These are phyloP conservation scores for Aphelenchoides bicaudatus DNA, from an alignment of 2,888 invertebrate genomes.

Conservation along the genomic window DNA sequence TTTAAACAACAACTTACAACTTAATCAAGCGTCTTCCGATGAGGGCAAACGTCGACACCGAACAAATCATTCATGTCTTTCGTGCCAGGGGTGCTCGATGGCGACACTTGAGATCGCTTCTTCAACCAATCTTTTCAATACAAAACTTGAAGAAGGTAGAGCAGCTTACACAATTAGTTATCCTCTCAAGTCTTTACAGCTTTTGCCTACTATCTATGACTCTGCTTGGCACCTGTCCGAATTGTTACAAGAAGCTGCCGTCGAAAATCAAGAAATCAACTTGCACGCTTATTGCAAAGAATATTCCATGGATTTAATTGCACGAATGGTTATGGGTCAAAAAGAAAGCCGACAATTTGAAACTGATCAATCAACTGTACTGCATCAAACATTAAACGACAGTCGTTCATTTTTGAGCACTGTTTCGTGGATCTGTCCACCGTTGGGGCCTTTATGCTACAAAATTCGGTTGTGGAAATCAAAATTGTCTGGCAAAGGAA, in stretches of 20 bases:
- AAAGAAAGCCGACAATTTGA: constrained; percentile 26
- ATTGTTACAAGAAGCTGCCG: constrained; percentile 58
- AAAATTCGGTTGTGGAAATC: no score
- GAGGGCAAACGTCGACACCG: constrained; percentile 42
- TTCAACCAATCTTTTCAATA: constrained; percentile 65
- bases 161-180: no score
- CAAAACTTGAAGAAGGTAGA: constrained; percentile 64
- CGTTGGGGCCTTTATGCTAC: constrained; percentile 1
- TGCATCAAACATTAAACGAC: background rate
- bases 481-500: no score
- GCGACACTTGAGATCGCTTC: constrained; percentile 65
- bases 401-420: background rate
- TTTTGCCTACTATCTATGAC: constrained; percentile 63
- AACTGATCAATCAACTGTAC: constrained; percentile 15
- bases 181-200: no score
- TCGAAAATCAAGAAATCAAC: constrained; percentile 59
- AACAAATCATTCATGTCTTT: constrained; percentile 60
- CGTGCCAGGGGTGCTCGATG: constrained; percentile 63
- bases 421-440: background rate
- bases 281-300: constrained; percentile 63
- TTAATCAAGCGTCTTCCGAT: constrained; percentile 2
- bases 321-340: constrained; percentile 63
- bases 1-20: background rate
- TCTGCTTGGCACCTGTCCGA: constrained; percentile 61
- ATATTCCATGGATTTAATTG: constrained; percentile 65